Evolutionary conservation across 2,113 vertebrate genomes (phyloP).

Genomic region (Telmatochromis bifrenatus): DNA sequence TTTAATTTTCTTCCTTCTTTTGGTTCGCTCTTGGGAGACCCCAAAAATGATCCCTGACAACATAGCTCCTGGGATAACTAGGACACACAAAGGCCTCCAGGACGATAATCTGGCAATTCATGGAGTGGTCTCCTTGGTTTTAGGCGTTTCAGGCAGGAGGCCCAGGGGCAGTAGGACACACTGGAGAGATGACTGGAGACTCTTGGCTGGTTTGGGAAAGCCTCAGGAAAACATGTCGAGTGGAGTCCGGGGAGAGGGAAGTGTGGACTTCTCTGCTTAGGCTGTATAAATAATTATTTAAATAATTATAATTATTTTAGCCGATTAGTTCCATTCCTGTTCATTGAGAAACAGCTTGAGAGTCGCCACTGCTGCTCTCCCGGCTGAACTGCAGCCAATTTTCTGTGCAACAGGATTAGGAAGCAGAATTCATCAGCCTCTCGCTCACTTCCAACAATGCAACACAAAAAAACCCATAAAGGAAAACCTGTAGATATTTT

Average conservation of each 20-base stretch:
- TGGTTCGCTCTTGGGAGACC: background rate
- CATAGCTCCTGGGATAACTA: background rate
- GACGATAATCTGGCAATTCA: background rate
- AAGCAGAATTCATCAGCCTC: background rate
- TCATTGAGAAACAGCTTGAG: background rate
- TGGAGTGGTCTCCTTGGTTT: background rate
- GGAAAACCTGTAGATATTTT: background rate
- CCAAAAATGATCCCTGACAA: background rate
- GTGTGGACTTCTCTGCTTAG: background rate
- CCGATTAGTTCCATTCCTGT: background rate
- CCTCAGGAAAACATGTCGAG: background rate
- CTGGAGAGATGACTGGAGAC: background rate
- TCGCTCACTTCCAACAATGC: background rate
- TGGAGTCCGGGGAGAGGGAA: background rate
- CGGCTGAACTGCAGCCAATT: background rate
- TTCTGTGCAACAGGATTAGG: background rate
- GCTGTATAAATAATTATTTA: background rate
- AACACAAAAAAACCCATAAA: background rate
- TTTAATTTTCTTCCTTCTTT: background rate
- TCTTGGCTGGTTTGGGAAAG: background rate
- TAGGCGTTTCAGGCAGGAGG: background rate
- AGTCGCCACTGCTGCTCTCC: background rate
- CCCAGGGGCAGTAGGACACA: background rate
- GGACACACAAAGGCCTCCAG: background rate
- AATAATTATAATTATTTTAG: background rate